A percentile compares a stretch with the other conserved stretches of the same genome.
Evolutionary conservation across 2,888 invertebrate species (phyloP).

Genomic region (Acrocyrtus sp.): DNA sequence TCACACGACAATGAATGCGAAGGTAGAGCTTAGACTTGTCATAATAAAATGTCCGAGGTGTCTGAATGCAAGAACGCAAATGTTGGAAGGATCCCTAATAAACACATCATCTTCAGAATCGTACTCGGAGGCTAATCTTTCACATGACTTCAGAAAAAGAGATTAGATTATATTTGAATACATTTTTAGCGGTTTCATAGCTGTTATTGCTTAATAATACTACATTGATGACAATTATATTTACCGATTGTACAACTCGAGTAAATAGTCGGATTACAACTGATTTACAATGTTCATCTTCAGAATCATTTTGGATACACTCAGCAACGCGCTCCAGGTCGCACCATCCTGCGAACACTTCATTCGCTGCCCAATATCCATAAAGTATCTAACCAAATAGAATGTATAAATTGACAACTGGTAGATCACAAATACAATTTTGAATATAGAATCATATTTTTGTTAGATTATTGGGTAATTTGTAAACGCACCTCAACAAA

Average conservation of each 20-base stretch:
- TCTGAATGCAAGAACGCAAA: constrained; percentile 1
- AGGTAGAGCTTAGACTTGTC: constrained; percentile 9
- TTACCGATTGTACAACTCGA: constrained; percentile 1
- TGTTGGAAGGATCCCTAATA: neutral
- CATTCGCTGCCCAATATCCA: constrained; percentile 20
- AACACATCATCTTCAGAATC: neutral
- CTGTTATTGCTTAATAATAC: neutral
- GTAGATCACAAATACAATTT: no score
- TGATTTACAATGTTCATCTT: neutral
- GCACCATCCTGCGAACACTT: constrained; percentile 35
- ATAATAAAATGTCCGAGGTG: constrained; percentile 24
- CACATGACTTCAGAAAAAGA: neutral
- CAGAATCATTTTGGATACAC: constrained; percentile 3
- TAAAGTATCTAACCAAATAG: no score
- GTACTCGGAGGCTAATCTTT: constrained; percentile 4
- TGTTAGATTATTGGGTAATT: no score
- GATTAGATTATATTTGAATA: no score
- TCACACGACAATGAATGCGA: constrained; percentile 12
- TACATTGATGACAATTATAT: no score
- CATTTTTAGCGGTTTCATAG: no score
- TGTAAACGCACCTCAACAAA: no score
- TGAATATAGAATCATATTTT: no score
- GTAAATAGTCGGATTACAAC: neutral
- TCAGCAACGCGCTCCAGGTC: constrained; percentile 14
- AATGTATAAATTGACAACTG: no score